These are phyloP conservation scores for Channa striata DNA, from an alignment of 2,797 vertebrate genomes.

Conservation along the genomic window DNA sequence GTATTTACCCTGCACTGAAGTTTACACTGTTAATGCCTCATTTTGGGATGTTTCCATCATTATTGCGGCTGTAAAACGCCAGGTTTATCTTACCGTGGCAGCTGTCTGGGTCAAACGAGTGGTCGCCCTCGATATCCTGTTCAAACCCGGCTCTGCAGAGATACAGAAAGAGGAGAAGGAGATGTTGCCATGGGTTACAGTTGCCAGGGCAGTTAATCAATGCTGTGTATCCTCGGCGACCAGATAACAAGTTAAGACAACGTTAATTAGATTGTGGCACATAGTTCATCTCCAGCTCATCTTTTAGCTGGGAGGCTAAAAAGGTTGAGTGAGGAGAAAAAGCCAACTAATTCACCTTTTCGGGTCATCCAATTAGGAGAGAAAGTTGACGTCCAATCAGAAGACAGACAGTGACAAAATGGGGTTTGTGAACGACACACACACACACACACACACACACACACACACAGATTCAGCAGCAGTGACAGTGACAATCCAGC, in stretches of 20 bases:
- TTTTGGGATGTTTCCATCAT: neutral
- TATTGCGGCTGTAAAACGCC: neutral
- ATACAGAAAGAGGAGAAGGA: neutral
- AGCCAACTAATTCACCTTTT: constrained; percentile 1
- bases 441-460: neutral
- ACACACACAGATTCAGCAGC: neutral
- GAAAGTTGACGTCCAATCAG: constrained; percentile 27
- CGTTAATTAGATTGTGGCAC: constrained; percentile 36
- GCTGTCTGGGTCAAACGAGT: constrained; percentile 55
- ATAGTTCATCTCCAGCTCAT: constrained; percentile 16
- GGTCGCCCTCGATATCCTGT: constrained; percentile 82
- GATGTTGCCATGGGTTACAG: constrained; percentile 31
- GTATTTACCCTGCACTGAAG: neutral
- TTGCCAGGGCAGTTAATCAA: constrained; percentile 32
- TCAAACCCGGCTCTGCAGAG: constrained; percentile 84
- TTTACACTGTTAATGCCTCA: constrained; percentile 7
- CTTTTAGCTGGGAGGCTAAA: neutral
- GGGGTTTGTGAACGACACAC: constrained; percentile 15
- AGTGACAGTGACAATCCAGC: constrained; percentile 7
- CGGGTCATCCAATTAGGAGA: constrained; percentile 13
- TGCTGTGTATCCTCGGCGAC: constrained; percentile 1
- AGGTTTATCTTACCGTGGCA: constrained; percentile 84
- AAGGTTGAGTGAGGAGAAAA: constrained; percentile 17
- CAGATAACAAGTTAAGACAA: constrained; percentile 10
- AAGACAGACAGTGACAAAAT: constrained; percentile 21